Conservation (phyloP, 2,797 vertebrate species). For the Eurystomus glaucurus region DNA sequence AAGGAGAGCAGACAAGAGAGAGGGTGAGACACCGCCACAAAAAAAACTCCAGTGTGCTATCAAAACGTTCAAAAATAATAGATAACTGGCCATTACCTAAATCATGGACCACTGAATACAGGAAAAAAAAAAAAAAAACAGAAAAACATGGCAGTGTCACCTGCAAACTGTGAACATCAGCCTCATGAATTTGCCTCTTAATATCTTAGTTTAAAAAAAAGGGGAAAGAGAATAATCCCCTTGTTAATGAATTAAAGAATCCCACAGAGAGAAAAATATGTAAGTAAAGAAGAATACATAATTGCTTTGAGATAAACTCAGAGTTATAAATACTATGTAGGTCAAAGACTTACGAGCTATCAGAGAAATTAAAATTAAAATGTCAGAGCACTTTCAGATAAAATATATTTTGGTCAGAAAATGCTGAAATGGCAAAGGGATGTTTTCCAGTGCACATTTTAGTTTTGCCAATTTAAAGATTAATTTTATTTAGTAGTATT, state of each 20-base stretch:
- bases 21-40: neutral
- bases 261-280: neutral
- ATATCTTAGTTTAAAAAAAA: neutral
- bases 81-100: neutral
- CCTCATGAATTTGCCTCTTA: neutral
- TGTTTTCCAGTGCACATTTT: neutral
- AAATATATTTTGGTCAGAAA: neutral
- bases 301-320: neutral
- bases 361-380: neutral
- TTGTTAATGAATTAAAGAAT: neutral
- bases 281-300: neutral
- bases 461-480: neutral
- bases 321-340: neutral
- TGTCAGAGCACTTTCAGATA: neutral
- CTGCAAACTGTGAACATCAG: neutral
- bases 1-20: neutral
- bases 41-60: neutral
- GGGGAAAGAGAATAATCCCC: neutral
- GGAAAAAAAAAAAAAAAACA: neutral
- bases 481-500: neutral
- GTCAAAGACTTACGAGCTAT: neutral
- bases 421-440: neutral
- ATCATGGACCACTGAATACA: neutral
- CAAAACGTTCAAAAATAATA: neutral
- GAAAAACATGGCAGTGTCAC: neutral